phyloP scores from a whole-genome alignment of 2,797 vertebrate genomes.

The Falco rusticolus region DNA sequence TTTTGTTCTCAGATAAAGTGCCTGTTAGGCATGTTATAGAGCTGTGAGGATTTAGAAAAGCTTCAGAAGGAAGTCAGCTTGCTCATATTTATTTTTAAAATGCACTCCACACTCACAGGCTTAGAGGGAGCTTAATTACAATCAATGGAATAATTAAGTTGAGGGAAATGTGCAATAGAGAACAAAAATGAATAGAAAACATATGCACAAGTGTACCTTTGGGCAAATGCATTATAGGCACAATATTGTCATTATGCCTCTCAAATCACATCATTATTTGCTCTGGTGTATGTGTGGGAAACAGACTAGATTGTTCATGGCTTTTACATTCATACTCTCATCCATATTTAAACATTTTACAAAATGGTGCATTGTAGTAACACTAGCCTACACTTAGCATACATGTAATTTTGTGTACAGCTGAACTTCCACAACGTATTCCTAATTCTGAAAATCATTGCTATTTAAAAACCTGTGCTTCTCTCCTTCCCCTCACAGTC shows the following conservation, averaged over 20 bases:
- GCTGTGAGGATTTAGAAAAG: slow-evolving; percentile 1
- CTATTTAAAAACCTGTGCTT: not conserved
- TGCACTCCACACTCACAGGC: slow-evolving; percentile 37
- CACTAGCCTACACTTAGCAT: not conserved
- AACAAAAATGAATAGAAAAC: slow-evolving; percentile 72
- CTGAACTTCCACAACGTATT: not conserved
- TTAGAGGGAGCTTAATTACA: slow-evolving; percentile 71
- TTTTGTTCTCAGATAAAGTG: slow-evolving; percentile 2
- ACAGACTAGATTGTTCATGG: not conserved
- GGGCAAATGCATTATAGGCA: slow-evolving; percentile 69
- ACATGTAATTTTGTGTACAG: not conserved
- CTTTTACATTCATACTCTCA: slow-evolving; percentile 11
- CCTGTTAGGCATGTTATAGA: slow-evolving; percentile 20
- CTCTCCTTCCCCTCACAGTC: not conserved
- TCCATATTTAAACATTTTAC: slow-evolving; percentile 40
- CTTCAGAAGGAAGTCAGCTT: slow-evolving; percentile 40
- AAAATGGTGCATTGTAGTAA: not conserved
- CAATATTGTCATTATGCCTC: slow-evolving; percentile 69
- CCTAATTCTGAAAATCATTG: not conserved
- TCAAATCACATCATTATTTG: slow-evolving; percentile 67
- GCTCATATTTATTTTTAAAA: slow-evolving; percentile 69
- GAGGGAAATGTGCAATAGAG: slow-evolving; percentile 61
- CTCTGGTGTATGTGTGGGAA: slow-evolving; percentile 39
- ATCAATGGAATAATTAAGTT: slow-evolving; percentile 73
- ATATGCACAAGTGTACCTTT: slow-evolving; percentile 69